Evolutionary conservation across 2,113 vertebrate genomes (phyloP), one percentile per base, ranked within the genome.

Genomic region (Steatornis caripensis): DNA sequence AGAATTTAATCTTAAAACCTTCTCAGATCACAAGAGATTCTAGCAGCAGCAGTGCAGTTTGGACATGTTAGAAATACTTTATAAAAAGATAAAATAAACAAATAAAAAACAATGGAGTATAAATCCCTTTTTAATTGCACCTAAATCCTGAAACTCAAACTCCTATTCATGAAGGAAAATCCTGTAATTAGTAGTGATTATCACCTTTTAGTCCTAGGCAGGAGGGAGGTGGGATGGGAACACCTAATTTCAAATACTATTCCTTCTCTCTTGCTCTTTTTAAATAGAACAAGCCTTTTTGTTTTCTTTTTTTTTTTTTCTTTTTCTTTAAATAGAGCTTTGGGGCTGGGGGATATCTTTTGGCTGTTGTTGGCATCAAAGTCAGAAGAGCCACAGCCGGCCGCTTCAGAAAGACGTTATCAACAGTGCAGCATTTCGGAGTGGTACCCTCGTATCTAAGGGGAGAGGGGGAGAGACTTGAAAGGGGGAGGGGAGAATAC

Each of bases 111-210:
- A 79, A 93, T 51, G 87, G 92, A 18, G 46, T 64, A 79, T 97
- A 97, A 97, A 94, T 96, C 97, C 96, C 96, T 97, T 97, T 96
- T 97, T 97, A 97, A 87, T 91, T 89, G 81, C 80, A 81, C 22
- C 89, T 97, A 84, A 95, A 89, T 69, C 89, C 92, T 97, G 89
- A 69, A 94, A 96, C 84, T 96, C 89, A 89, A 87, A 86, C 84
- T 95, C 86, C 97, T 97, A 92, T 89, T 97, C 95, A 95, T 37
- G 89, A 91, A 92, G 95, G 84, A 90, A 96, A 91, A 96, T 82
- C 89, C 87, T 89, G 77, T 49, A 36, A 82, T 97, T 91, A 96
- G 84, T 49, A 80, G 45, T 61, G 93, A 97, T 95, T 95, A 94
- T 84, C 91, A 96, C 91, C 92, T 96, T 93, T 93, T 92, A 96